These are phyloP conservation scores for Leptopilina myrica DNA, from an alignment of 2,888 invertebrate species.

Conservation along the genomic window DNA sequence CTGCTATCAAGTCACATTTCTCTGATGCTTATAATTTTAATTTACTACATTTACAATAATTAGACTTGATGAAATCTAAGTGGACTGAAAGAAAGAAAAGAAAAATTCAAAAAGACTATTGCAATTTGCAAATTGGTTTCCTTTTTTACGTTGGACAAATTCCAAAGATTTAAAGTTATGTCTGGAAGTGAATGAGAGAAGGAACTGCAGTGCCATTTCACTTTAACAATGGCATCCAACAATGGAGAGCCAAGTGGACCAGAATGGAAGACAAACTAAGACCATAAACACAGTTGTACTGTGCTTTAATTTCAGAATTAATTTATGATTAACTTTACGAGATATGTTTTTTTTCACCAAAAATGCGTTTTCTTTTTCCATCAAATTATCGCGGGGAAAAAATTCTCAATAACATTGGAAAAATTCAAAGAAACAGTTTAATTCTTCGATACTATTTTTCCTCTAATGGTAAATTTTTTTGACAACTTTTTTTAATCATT, in stretches of 20 bases:
- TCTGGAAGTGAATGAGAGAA: constrained; percentile 23
- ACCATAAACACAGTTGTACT: constrained; percentile 31
- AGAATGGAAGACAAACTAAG: constrained; percentile 47
- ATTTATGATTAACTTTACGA: neutral
- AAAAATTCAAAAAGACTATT: neutral
- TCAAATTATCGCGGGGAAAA: too few relatives aligned
- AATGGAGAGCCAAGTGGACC: constrained; percentile 45
- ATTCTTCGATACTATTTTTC: too few relatives aligned
- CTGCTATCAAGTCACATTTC: too few relatives aligned
- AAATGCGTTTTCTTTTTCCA: too few relatives aligned
- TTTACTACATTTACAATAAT: too few relatives aligned
- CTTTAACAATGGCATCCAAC: constrained; percentile 47
- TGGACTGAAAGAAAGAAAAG: neutral
- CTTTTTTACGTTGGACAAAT: constrained; percentile 7
- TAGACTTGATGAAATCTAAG: too few relatives aligned
- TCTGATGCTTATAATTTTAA: too few relatives aligned
- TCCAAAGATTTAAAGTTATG: constrained; percentile 16
- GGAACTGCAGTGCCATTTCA: constrained; percentile 43
- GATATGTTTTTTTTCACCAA: neutral
- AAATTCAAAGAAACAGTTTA: too few relatives aligned
- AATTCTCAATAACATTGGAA: too few relatives aligned
- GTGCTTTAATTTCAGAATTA: neutral
- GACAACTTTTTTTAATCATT: too few relatives aligned
- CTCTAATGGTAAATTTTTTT: too few relatives aligned
- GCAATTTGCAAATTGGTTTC: constrained; percentile 37